phyloP scores from a whole-genome alignment of 2,113 vertebrate genomes.

The Nothocercus nigrocapillus region DNA sequence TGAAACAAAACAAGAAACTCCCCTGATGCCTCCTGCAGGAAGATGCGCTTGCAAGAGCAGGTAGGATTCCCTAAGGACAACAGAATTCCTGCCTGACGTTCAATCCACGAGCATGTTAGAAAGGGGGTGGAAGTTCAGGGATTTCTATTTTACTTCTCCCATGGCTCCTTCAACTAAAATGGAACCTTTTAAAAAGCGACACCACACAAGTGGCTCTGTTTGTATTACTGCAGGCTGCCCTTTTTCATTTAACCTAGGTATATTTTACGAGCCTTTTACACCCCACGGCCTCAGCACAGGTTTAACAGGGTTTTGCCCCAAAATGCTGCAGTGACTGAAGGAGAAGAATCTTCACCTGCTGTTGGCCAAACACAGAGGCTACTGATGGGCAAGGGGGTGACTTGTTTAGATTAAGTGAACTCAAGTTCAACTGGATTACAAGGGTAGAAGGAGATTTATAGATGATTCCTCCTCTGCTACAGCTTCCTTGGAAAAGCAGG shows the following conservation, averaged over 20 bases:
- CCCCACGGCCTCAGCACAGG: no score
- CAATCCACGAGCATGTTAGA: accelerated
- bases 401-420: background rate
- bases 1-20: background rate
- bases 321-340: background rate
- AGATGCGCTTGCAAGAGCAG: background rate
- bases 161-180: background rate
- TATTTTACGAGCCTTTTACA: accelerated
- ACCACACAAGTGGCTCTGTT: background rate
- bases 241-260: background rate
- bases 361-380: accelerated
- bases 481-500: accelerated
- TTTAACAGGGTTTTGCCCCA: no score
- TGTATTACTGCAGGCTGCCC: accelerated
- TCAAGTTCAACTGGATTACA: background rate
- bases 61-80: background rate
- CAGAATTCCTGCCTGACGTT: background rate
- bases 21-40: background rate
- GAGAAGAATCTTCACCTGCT: accelerated
- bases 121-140: background rate
- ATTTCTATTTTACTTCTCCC: background rate
- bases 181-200: background rate
- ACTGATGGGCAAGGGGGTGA: no score
- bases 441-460: background rate
- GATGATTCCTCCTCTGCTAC: accelerated